A percentile compares a stretch with the other conserved stretches of the same genome.
Conservation (phyloP, 2,113 vertebrate genomes). For the Cephalopholis sonnerati region DNA sequence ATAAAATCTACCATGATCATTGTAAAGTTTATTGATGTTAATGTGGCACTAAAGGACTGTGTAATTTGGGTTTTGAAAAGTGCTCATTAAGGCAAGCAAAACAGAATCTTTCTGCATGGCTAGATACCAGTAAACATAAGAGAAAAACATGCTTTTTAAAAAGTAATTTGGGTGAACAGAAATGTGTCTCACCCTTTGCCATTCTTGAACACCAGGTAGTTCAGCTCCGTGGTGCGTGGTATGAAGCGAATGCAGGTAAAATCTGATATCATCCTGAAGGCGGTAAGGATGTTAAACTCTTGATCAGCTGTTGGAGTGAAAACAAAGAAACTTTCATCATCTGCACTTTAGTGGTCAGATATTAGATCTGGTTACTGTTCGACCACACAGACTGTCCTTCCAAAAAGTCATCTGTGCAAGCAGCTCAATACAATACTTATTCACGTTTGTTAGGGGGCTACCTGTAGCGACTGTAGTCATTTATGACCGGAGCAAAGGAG, state of each 20-base stretch:
- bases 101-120: neutral
- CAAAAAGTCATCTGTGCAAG: no score
- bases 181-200: conserved; percentile 46
- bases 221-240: neutral
- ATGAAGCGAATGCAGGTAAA: conserved; percentile 59
- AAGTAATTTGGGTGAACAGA: neutral
- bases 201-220: conserved; percentile 29
- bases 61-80: neutral
- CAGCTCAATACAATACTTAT: no score
- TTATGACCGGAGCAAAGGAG: no score
- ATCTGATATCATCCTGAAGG: conserved; percentile 55
- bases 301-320: conserved; percentile 19
- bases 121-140: neutral
- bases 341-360: no score
- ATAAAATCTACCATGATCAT: neutral
- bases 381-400: no score
- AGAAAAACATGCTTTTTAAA: neutral
- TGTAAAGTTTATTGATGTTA: no score
- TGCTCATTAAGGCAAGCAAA: neutral
- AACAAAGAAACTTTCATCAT: neutral
- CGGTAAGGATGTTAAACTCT: neutral
- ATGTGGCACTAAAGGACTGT: neutral
- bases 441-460: no score
- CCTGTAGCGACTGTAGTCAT: no score
- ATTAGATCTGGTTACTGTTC: no score